Evolutionary conservation across 1,140 invertebrate genomes (phyloP).

Genomic region (Sinella curviseta): DNA sequence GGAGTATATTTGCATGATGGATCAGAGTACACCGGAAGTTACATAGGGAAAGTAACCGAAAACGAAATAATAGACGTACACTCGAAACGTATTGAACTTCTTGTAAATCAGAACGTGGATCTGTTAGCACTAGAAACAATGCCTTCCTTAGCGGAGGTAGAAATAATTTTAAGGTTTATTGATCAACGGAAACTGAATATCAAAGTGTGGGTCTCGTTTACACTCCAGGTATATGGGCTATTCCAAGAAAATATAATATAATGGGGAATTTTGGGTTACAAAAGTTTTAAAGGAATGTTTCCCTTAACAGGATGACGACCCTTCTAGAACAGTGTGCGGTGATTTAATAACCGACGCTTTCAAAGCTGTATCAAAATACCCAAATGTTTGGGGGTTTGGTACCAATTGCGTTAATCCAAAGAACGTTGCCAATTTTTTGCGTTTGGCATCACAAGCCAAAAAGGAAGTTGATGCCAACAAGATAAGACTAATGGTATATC

Average conservation of each 20-base stretch:
- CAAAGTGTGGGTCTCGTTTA: slow-evolving; percentile 83
- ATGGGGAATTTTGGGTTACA: background rate
- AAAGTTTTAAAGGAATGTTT: background rate
- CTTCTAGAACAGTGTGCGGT: background rate
- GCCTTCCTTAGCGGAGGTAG: slow-evolving; percentile 77
- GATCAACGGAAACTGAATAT: slow-evolving; percentile 63
- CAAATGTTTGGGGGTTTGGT: slow-evolving; percentile 75
- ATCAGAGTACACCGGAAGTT: slow-evolving; percentile 85
- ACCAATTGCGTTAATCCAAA: slow-evolving; percentile 79
- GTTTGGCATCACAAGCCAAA: slow-evolving; percentile 57
- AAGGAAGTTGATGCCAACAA: slow-evolving; percentile 50
- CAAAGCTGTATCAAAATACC: slow-evolving; percentile 59
- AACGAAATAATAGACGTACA: slow-evolving; percentile 78
- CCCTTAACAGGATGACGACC: background rate
- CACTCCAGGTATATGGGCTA: slow-evolving; percentile 68
- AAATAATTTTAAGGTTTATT: slow-evolving; percentile 74
- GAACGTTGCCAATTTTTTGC: slow-evolving; percentile 61
- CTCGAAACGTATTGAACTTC: slow-evolving; percentile 69
- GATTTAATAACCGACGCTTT: slow-evolving; percentile 50
- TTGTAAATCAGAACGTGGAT: slow-evolving; percentile 76
- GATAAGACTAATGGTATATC: slow-evolving; percentile 69
- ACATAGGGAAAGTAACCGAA: slow-evolving; percentile 67
- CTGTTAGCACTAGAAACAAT: slow-evolving; percentile 86
- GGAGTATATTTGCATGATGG: slow-evolving; percentile 82
- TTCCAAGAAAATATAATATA: background rate